These are phyloP conservation scores for Urocynchramus pylzowi DNA, from an alignment of 2,113 vertebrate species.

Conservation along the genomic window DNA sequence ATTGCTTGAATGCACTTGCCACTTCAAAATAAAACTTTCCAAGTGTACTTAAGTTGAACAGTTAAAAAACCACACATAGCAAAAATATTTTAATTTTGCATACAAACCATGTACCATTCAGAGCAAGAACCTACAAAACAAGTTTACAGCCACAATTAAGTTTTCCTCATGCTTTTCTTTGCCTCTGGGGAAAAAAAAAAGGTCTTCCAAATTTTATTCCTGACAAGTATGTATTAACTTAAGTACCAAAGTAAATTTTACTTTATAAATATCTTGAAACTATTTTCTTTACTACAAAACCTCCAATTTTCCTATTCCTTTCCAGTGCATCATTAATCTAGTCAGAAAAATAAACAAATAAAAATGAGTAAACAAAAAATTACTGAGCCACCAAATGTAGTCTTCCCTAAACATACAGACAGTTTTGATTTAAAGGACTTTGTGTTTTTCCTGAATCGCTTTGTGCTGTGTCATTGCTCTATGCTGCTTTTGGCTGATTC, in stretches of 20 bases:
- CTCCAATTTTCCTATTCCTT: background rate
- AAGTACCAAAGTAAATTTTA: background rate
- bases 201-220: background rate
- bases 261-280: background rate
- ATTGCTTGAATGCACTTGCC: background rate
- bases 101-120: background rate
- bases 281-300: background rate
- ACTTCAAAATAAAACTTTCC: background rate
- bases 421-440: background rate
- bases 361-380: background rate
- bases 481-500: background rate
- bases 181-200: background rate
- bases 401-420: background rate
- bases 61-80: background rate
- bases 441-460: background rate
- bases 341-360: background rate
- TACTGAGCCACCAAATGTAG: background rate
- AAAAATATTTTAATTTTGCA: background rate
- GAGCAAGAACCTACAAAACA: background rate
- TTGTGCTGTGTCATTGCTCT: background rate
- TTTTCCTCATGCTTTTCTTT: background rate
- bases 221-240: background rate
- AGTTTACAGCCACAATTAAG: background rate
- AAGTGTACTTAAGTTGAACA: background rate
- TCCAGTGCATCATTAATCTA: background rate